Percentiles rank a stretch among this genome's conserved stretches.
phyloP scores from a whole-genome alignment of 2,113 vertebrate species.

The Aegithalos caudatus region DNA sequence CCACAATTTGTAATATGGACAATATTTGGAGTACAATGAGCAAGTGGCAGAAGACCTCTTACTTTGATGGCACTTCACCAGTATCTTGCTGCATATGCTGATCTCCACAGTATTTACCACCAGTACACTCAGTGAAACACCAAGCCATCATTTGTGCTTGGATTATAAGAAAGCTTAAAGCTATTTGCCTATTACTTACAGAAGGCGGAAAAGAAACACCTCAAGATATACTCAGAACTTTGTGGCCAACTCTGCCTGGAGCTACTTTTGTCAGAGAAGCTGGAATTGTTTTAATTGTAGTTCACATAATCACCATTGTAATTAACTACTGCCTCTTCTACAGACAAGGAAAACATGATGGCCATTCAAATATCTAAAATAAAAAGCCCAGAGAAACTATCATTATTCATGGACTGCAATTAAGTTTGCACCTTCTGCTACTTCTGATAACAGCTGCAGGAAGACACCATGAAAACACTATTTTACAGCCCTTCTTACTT shows the following conservation, averaged over 20 bases:
- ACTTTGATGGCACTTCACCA: conserved; percentile 64
- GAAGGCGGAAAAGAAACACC: not conserved
- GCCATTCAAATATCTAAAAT: conserved; percentile 68
- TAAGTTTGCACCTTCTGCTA: conserved; percentile 68
- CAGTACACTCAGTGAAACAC: not conserved
- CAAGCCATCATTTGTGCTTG: not conserved
- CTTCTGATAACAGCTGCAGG: conserved; percentile 44
- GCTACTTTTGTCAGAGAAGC: conserved; percentile 9
- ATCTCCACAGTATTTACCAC: conserved; percentile 29
- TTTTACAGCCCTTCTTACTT: conserved; percentile 58
- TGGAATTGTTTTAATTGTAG: conserved; percentile 37
- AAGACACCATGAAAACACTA: not conserved
- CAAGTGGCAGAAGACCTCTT: conserved; percentile 50
- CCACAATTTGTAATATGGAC: conserved; percentile 47
- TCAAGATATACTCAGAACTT: not conserved
- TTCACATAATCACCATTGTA: conserved; percentile 40
- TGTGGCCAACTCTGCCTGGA: conserved; percentile 15
- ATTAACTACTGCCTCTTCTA: conserved; percentile 60
- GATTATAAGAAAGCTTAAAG: conserved; percentile 38
- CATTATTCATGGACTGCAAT: conserved; percentile 64
- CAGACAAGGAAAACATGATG: conserved; percentile 51
- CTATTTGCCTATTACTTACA: conserved; percentile 26
- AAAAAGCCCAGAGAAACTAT: conserved; percentile 58
- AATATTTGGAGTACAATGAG: conserved; percentile 61
- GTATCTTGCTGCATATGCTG: conserved; percentile 53